Evolutionary conservation across 2,888 invertebrate genomes (phyloP).

Genomic region (Sturmia bella): DNA sequence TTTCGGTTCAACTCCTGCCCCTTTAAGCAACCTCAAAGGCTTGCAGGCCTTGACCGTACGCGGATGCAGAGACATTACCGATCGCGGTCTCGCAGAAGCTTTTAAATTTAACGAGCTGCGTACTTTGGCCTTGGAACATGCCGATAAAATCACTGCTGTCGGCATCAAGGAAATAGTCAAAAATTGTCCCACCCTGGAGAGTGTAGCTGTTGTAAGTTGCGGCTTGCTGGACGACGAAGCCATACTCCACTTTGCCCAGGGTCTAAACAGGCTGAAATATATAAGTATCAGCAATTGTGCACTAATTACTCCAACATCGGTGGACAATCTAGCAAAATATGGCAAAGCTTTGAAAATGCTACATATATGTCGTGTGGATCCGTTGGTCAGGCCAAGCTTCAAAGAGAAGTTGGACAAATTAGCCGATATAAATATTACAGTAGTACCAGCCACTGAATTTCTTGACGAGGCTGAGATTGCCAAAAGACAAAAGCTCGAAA

Average conservation of each 20-base stretch:
- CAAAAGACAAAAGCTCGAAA: too few relatives aligned
- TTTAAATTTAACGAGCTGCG: conserved; percentile 73
- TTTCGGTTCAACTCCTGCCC: conserved; percentile 58
- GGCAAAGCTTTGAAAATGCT: too few relatives aligned
- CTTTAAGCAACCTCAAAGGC: conserved; percentile 73
- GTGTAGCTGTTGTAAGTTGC: conserved; percentile 74
- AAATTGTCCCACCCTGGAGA: conserved; percentile 75
- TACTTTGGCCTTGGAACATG: conserved; percentile 74
- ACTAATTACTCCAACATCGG: too few relatives aligned
- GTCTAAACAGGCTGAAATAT: conserved; percentile 73
- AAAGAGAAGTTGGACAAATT: too few relatives aligned
- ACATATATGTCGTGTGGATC: too few relatives aligned
- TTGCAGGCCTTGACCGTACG: conserved; percentile 74
- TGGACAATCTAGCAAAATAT: too few relatives aligned
- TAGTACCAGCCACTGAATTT: too few relatives aligned
- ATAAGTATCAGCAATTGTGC: too few relatives aligned
- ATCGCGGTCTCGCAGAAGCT: conserved; percentile 70
- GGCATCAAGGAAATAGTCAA: conserved; percentile 73
- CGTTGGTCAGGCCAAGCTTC: too few relatives aligned
- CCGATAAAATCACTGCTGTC: conserved; percentile 71
- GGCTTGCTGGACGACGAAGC: conserved; percentile 72
- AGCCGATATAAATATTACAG: too few relatives aligned
- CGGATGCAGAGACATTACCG: conserved; percentile 74
- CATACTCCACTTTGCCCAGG: conserved; percentile 69
- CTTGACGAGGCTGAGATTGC: too few relatives aligned